Evolutionary conservation across 2,797 vertebrate genomes (phyloP).

Genomic region (Tokudaia tokunoshimensis): DNA sequence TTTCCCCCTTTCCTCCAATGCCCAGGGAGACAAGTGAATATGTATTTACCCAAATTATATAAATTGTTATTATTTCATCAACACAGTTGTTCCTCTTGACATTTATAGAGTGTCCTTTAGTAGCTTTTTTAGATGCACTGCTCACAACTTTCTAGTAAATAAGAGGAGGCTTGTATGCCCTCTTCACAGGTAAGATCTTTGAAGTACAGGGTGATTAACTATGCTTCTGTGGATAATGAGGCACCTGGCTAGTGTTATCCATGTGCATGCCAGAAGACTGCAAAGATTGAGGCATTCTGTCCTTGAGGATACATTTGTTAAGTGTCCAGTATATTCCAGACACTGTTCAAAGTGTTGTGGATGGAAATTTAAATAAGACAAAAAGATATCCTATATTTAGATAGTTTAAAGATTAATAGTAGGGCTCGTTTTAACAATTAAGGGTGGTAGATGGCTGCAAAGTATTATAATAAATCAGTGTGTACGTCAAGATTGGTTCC

Average conservation of each 20-base stretch:
- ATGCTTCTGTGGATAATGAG: conserved; percentile 68
- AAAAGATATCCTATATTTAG: background rate
- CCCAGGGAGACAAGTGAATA: conserved; percentile 65
- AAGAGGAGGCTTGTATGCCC: conserved; percentile 62
- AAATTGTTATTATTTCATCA: conserved; percentile 81
- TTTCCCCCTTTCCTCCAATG: conserved; percentile 41
- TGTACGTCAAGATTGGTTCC: background rate
- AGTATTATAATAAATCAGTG: background rate
- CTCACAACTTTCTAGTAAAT: conserved; percentile 72
- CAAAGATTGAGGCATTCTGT: conserved; percentile 19
- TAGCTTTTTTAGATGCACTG: conserved; percentile 54
- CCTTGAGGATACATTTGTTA: conserved; percentile 42
- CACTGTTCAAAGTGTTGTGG: background rate
- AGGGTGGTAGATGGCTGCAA: background rate
- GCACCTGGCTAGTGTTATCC: conserved; percentile 64
- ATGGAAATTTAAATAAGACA: conserved; percentile 55
- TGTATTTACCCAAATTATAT: conserved; percentile 77
- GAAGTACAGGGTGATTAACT: conserved; percentile 70
- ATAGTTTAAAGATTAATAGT: conserved; percentile 34
- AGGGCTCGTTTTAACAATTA: conserved; percentile 41
- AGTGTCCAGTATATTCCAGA: background rate
- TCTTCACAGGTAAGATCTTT: conserved; percentile 73
- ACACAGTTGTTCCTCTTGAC: conserved; percentile 79
- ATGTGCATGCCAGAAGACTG: background rate
- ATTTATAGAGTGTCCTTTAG: conserved; percentile 75